Base-by-base conservation (phyloP, 2,888 invertebrate genomes). In the Fragum fragum region DNA sequence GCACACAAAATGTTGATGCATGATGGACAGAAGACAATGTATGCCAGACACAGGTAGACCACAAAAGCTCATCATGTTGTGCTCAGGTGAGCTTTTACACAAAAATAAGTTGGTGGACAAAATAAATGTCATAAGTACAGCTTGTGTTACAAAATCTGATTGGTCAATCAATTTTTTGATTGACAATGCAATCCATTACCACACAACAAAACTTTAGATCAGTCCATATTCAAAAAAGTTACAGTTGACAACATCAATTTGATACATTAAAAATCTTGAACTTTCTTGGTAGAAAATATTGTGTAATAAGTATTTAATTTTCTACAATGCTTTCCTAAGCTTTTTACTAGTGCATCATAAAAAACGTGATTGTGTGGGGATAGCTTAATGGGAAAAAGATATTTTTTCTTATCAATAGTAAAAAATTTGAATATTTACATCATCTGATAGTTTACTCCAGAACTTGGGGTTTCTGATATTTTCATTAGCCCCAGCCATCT, bases 141-240 rank as follows among this genome's bases (percentile, higher is more conserved):
- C n/a, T n/a, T n/a, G n/a, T n/a, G n/a, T n/a, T n/a, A n/a, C n/a
- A n/a, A n/a, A n/a, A n/a, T n/a, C n/a, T n/a, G n/a, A n/a, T n/a
- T n/a, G n/a, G n/a, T n/a, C n/a, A n/a, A n/a, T n/a, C n/a, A n/a
- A n/a, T n/a, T n/a, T n/a, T n/a, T n/a, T n/a, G n/a, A n/a, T n/a
- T n/a, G n/a, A n/a, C n/a, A n/a, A n/a, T n/a, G n/a, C 18, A 53
- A 53, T n/a, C 53, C 53, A 53, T 53, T 53, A 53, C 53, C 61
- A 61, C 14, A 61, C 28, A 29, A 61, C 2, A 61, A 61, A 26
- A 29, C 1, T 2, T 28, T 61, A 29, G 29, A 28, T 23, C 9
- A 5, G 29, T 61, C n/a, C 55, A 55, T n/a, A n/a, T 1, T 55
- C 1, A 55, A 55, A 55, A 23, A n/a, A 1, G 29, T 61, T 61